Base-by-base conservation (phyloP, 2,113 vertebrate species). In the Podarcis raffonei region DNA sequence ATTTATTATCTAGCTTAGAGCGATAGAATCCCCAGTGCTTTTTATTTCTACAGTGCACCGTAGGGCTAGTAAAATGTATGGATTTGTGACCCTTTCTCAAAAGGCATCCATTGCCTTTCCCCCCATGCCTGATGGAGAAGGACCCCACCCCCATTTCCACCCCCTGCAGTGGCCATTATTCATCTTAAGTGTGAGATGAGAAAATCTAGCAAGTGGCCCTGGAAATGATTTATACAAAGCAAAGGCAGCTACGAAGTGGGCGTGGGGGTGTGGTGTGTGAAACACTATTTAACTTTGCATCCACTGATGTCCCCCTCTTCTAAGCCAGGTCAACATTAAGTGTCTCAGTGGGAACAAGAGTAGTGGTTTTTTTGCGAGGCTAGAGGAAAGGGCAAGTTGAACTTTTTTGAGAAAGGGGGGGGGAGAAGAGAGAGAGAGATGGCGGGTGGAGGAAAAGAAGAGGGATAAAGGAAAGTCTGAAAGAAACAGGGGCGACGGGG, bases 121-220 rank as follows among this genome's bases (percentile, higher is more conserved):
- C 9, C 42, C 69, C 27, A 48, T 53, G 39, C 69, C 71, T 48
- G 68, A 13, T 32, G 4, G 12, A 30, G 35, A 66, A 53, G 39
- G 53, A 32, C 37, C 23, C 27, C 79, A 13, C 30, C 16, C 6
- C 62, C 74, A n/a, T 2, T 5, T 39, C 6, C 62, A 65, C 62
- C 71, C 71, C 88, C 88, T 74, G 76, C 83, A 79, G 68, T 32
- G 53, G 66, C 88, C 77, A 48, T 39, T 53, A 65, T n/a, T 81
- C 88, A 62, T 66, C 30, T 13, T 22, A 22, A 6, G 68, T 6
- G 68, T 2, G 30, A 27, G 57, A n/a, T 27, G 66, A 68, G 22
- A 68, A 48, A n/a, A 35, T 27, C 1, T 23, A 68, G 59, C 42
- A 25, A 66, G 59, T 37, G 86, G 86, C 66, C 22, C 32, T 30